Evolutionary conservation across 2,888 invertebrate genomes (phyloP), one percentile per base, ranked within the genome.

Genomic region (Tubulanus polymorphus): DNA sequence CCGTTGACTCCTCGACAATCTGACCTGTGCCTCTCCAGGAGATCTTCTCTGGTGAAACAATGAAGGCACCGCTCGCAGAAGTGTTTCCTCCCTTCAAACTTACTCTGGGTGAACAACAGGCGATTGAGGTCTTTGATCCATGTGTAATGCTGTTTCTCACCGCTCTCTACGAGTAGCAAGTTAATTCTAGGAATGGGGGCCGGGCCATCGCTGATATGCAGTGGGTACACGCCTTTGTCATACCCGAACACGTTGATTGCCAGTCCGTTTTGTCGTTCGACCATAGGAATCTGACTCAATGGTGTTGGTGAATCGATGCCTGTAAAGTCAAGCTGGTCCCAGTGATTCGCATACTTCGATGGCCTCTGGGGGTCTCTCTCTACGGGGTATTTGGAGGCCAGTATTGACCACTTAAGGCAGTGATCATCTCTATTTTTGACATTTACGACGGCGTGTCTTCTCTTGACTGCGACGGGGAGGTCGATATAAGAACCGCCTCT

Each of bases 391-490:
- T 41, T 41, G 15, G 6, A 8, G 20, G 41, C 18, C 41, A 41
- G 3, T 23, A 5, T 5, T n/a, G 48, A 23, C 56, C 53, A 58
- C 8, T 45, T 37, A 8, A 58, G 53, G 49, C 55, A 54, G 41
- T 54, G 12, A 50, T 51, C 55, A 26, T 55, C 57, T 29, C 30
- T 58, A 55, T 60, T 58, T 29, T 55, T 48, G 26, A 56, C 48
- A 20, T 54, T 59, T 1, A 59, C 28, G 15, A 47, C 37, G 6
- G 53, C 58, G 46, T 59, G 52, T 52, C 56, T 56, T 32, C 27
- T 48, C 41, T 25, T 37, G 18, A 56, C 54, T 20, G 26, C 50
- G 15, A 26, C 37, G 18, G 56, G 59, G 18, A 59, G 54, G 20
- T 18, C 30, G 47, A 59, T 49, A 54, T 54, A 54, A 18, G 56